A percentile compares a stretch with the other conserved stretches of the same genome.
These are phyloP conservation scores for Lophochroa leadbeateri DNA, from an alignment of 2,113 vertebrate genomes.

Conservation along the genomic window DNA sequence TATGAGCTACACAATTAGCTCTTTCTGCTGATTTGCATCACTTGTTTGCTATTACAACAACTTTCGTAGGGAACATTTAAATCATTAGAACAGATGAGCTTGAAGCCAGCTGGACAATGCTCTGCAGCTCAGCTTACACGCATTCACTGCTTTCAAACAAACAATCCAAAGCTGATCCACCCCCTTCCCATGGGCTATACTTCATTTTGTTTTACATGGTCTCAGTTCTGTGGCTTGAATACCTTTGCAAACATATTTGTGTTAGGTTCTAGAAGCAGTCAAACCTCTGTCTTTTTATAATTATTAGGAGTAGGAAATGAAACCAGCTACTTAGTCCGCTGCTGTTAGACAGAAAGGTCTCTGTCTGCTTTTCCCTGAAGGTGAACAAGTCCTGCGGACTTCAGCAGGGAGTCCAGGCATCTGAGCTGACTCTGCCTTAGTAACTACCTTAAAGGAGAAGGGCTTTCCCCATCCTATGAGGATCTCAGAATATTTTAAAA, in stretches of 20 bases:
- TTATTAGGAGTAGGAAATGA: neutral
- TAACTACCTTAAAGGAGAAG: neutral
- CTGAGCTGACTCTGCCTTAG: neutral
- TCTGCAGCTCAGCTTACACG: neutral
- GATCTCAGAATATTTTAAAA: neutral
- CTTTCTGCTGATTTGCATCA: neutral
- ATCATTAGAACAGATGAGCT: neutral
- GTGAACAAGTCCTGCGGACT: neutral
- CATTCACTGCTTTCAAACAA: neutral
- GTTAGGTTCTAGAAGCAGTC: neutral
- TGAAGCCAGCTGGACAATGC: neutral
- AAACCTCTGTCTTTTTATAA: neutral
- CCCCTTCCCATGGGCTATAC: fast-evolving
- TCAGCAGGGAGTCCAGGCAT: fast-evolving
- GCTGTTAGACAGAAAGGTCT: neutral
- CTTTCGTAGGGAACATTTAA: neutral
- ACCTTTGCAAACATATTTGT: neutral
- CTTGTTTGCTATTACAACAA: neutral
- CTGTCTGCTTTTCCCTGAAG: neutral
- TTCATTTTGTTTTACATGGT: neutral
- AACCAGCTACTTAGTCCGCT: neutral
- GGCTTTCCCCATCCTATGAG: neutral
- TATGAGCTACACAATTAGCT: neutral
- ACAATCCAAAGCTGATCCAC: neutral
- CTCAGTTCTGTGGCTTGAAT: neutral